A percentile compares a stretch with the other conserved stretches of the same genome.
Evolutionary conservation across 2,888 invertebrate species (phyloP).

Genomic region (Magallana nippona): DNA sequence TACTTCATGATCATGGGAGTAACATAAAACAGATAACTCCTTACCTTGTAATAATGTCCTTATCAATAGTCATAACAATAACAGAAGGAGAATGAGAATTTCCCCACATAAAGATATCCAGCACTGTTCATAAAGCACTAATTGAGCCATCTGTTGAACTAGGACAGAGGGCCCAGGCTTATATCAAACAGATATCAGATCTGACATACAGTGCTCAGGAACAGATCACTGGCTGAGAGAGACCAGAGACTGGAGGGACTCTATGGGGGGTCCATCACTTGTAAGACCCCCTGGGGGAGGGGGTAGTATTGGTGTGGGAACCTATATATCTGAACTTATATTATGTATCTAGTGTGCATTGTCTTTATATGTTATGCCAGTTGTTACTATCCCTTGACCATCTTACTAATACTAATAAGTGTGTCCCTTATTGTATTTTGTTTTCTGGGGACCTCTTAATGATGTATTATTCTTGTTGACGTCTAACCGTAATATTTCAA

Average conservation of each 20-base stretch:
- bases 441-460: no score
- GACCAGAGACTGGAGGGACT: not conserved
- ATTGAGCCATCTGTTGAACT: not conserved
- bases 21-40: no score
- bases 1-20: no score
- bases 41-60: not conserved
- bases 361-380: no score
- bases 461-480: no score
- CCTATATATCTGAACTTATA: not conserved
- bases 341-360: no score
- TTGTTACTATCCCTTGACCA: no score
- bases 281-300: not conserved
- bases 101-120: not conserved
- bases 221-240: not conserved
- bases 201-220: constrained; percentile 15
- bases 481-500: no score
- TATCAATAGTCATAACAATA: not conserved
- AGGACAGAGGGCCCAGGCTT: not conserved
- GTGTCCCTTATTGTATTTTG: no score
- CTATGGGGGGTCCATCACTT: not conserved
- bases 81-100: no score
- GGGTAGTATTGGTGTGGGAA: constrained; percentile 11
- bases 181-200: not conserved
- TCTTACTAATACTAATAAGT: no score
- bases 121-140: not conserved